Conservation (phyloP, 2,888 invertebrate genomes). For the Podotricha telesiphe region DNA sequence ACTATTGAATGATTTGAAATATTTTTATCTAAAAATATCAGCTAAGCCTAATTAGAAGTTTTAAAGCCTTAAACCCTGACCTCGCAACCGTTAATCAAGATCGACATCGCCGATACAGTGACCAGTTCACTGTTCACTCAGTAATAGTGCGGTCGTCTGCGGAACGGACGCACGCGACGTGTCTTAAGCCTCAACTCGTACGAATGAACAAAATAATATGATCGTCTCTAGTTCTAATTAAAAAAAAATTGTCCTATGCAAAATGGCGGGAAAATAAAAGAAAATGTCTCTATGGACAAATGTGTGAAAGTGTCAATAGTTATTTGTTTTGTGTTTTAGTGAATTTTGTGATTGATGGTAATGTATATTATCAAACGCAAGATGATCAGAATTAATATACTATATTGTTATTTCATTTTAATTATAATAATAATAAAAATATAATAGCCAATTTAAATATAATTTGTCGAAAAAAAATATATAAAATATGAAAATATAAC, state of each 20-base stretch:
- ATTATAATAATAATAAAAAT: too few species aligned
- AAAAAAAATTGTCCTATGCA: conserved; percentile 11
- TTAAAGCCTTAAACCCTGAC: conserved; percentile 69
- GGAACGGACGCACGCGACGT: conserved; percentile 67
- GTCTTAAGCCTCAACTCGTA: conserved; percentile 49
- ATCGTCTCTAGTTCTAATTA: conserved; percentile 18
- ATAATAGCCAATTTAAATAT: neutral
- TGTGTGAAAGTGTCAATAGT: conserved; percentile 9
- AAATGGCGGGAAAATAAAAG: conserved; percentile 39
- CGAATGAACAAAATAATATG: conserved; percentile 39
- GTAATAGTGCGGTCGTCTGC: conserved; percentile 57
- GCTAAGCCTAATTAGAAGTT: conserved; percentile 40
- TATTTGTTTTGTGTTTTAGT: conserved; percentile 27
- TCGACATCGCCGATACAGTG: conserved; percentile 77
- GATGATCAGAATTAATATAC: conserved; percentile 22
- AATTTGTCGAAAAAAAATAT: neutral
- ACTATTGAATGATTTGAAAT: conserved; percentile 1
- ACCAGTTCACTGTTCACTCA: conserved; percentile 55
- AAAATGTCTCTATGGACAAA: conserved; percentile 26
- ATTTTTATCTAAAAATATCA: conserved; percentile 15
- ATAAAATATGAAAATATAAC: too few species aligned
- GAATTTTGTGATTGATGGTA: conserved; percentile 27
- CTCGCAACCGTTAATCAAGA: conserved; percentile 73
- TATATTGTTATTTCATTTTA: too few species aligned
- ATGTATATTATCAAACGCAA: conserved; percentile 20